Evolutionary conservation across 2,888 invertebrate species (phyloP), one percentile per base, ranked within the genome.

Genomic region (Tachina fera): DNA sequence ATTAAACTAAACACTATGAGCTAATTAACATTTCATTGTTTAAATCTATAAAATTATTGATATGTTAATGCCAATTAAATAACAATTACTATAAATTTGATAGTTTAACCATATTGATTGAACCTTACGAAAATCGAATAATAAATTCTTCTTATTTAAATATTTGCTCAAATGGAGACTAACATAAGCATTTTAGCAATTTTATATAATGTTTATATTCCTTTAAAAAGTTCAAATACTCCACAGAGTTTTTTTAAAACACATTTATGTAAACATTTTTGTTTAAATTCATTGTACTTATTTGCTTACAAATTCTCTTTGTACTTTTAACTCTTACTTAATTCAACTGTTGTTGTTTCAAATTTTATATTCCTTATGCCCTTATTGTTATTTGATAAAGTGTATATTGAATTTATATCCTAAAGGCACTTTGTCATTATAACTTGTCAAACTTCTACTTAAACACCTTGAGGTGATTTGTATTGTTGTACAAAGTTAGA

Each of bases 351-450:
- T 16, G 39, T 60, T 0, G 8, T 61, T 31, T 70, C 16, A 41
- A 4, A 1, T 53, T 19, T 58, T 68, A 61, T 45, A 5, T 70
- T n/a, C 16, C 45, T 39, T n/a, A 60, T 22, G 9, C 19, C n/a
- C 3, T 70, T 79, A 47, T 53, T 81, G 61, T 75, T 75, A 79
- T 82, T 85, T 85, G 58, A 82, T 79, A 75, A 68, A 75, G 70
- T 70, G 70, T 82, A 71, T 75, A 79, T 79, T 85, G 78, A 78
- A 65, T 85, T 78, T 82, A 45, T 78, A 67, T 65, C 85, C 85
- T 63, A 45, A 82, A 75, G 82, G 74, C 53, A 75, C 47, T 82
- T 63, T 82, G 70, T 75, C 85, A 85, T 79, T 75, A 71, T 82
- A 71, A 71, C 71, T 75, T 85, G 70, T 78, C 78, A 71, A 82